Conservation (phyloP, 1,140 invertebrate species). For the Zaprionus lachaisei region DNA sequence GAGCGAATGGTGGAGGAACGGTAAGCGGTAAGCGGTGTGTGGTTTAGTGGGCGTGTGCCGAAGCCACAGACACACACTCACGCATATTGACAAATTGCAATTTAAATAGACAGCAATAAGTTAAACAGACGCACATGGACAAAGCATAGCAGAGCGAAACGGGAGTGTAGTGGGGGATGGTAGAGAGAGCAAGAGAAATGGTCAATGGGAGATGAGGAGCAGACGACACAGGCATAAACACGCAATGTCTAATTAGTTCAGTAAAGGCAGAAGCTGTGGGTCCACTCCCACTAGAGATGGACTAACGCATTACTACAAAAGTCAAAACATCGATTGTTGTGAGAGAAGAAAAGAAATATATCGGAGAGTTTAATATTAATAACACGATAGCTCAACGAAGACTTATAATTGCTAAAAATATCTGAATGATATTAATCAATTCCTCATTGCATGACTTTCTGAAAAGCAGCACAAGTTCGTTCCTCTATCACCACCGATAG, state of each 20-base stretch:
- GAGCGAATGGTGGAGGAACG: not conserved
- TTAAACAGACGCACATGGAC: slow-evolving; percentile 68
- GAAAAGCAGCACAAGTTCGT: not conserved
- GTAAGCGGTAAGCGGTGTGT: not conserved
- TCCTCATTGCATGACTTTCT: not conserved
- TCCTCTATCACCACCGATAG: not conserved
- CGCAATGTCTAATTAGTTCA: slow-evolving; percentile 78
- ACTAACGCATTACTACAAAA: slow-evolving; percentile 31
- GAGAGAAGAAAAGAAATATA: not conserved
- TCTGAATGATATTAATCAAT: too few species aligned
- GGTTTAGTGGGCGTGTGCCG: slow-evolving; percentile 43
- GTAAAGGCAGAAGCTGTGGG: slow-evolving; percentile 31
- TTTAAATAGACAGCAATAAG: slow-evolving; percentile 82
- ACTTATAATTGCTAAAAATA: too few species aligned
- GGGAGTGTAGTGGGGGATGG: not conserved
- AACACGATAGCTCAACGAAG: too few species aligned
- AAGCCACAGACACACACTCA: slow-evolving; percentile 50
- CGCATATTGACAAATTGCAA: slow-evolving; percentile 80
- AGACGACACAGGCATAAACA: slow-evolving; percentile 61
- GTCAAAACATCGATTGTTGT: not conserved
- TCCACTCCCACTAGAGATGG: slow-evolving; percentile 51
- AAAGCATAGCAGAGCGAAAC: slow-evolving; percentile 25
- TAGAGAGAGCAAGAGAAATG: not conserved
- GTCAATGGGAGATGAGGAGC: not conserved
- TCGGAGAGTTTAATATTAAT: not conserved